Evolutionary conservation across 2,113 vertebrate genomes (phyloP).

Genomic region (Phasianus colchicus): DNA sequence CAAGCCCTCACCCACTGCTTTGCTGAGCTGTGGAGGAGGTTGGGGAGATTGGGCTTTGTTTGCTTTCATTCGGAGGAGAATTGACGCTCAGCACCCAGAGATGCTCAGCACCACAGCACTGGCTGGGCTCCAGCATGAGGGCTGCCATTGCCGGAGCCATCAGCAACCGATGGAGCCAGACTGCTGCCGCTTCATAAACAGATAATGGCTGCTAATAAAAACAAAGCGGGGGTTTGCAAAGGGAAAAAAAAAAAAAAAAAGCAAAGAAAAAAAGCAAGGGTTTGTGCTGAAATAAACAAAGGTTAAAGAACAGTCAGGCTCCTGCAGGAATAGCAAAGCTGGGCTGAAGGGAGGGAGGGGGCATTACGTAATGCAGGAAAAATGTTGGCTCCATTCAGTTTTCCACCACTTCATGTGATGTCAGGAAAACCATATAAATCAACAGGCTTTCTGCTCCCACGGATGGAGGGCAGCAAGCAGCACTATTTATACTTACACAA

Average conservation of each 20-base stretch:
- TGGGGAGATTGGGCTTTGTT: neutral
- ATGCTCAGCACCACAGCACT: neutral
- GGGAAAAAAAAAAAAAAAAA: neutral
- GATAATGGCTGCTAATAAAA: conserved; percentile 60
- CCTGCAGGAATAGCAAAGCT: conserved; percentile 75
- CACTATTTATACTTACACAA: conserved; percentile 72
- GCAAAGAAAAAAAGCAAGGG: neutral
- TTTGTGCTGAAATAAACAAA: conserved; percentile 73
- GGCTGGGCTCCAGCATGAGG: neutral
- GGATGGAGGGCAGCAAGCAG: conserved; percentile 65
- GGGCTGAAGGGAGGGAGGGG: conserved; percentile 69
- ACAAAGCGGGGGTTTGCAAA: neutral
- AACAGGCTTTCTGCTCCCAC: conserved; percentile 73
- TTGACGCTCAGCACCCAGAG: conserved; percentile 28
- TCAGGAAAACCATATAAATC: conserved; percentile 78
- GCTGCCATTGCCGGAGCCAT: neutral
- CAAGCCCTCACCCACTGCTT: neutral
- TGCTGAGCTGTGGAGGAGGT: neutral
- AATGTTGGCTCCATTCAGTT: conserved; percentile 83
- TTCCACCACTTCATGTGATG: conserved; percentile 75
- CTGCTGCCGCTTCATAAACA: conserved; percentile 44
- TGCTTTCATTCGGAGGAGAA: neutral
- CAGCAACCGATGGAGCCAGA: conserved; percentile 33
- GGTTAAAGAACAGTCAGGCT: conserved; percentile 81
- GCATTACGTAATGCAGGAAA: conserved; percentile 88